A percentile compares a stretch with the other conserved stretches of the same genome.
phyloP scores from a whole-genome alignment of 1,140 invertebrate genomes.

The Tetramorium parvispinum region DNA sequence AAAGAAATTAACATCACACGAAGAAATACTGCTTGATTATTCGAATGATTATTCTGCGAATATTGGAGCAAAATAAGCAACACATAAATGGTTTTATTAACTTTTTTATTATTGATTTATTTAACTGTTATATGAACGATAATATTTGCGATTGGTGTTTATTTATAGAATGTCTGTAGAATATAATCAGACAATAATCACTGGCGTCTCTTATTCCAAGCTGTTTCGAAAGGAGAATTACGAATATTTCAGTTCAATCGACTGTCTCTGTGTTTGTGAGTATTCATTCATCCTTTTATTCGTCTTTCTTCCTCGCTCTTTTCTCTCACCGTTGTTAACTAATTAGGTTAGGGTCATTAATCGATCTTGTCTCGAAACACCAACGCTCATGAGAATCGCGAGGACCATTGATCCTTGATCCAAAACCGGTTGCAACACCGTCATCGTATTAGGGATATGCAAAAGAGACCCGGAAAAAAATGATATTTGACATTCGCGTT shows the following conservation, averaged over 20 bases:
- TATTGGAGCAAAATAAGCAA: neutral
- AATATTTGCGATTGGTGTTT: neutral
- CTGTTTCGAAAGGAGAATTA: neutral
- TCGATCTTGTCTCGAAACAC: slow-evolving; percentile 39
- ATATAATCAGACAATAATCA: neutral
- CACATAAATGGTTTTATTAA: neutral
- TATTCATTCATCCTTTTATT: slow-evolving; percentile 2
- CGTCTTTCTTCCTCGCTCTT: neutral
- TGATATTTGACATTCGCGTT: slow-evolving; percentile 5
- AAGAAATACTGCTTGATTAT: neutral
- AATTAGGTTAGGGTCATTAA: slow-evolving; percentile 58
- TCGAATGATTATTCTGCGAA: neutral
- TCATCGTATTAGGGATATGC: slow-evolving; percentile 45
- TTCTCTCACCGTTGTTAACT: neutral
- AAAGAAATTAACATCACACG: neutral
- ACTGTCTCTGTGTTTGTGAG: neutral
- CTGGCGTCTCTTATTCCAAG: neutral
- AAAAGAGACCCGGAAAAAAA: slow-evolving; percentile 20
- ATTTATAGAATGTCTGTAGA: neutral
- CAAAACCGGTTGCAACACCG: slow-evolving; percentile 26
- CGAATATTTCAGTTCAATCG: neutral
- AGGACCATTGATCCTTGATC: slow-evolving; percentile 45
- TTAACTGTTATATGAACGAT: neutral
- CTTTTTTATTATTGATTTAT: neutral
- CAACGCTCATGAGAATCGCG: slow-evolving; percentile 12